Evolutionary conservation across 2,113 vertebrate species (phyloP).

Genomic region (Pungitius pungitius): DNA sequence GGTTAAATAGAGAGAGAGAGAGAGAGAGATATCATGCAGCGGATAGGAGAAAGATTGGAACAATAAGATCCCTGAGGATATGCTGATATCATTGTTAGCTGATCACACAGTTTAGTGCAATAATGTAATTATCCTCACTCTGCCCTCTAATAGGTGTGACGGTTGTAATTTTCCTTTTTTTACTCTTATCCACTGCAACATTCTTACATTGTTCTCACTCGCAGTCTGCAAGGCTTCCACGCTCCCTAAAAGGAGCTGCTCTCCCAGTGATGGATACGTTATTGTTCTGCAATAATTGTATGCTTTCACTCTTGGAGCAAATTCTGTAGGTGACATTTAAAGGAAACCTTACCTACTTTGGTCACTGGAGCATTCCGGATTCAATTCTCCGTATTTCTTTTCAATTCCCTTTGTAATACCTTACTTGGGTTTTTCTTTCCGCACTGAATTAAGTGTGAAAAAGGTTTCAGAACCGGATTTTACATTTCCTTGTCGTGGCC

Average conservation of each 20-base stretch:
- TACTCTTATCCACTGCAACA: slow-evolving; percentile 22
- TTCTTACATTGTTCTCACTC: slow-evolving; percentile 26
- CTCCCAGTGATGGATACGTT: neutral
- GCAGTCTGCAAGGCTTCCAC: slow-evolving; percentile 14
- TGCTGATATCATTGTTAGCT: slow-evolving; percentile 38
- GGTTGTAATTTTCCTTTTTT: slow-evolving; percentile 40
- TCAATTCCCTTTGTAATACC: neutral
- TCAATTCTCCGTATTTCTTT: neutral
- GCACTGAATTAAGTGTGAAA: neutral
- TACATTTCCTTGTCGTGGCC: neutral
- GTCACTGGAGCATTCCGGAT: neutral
- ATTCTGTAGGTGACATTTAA: slow-evolving; percentile 1
- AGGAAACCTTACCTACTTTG: neutral
- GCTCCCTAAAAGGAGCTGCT: neutral
- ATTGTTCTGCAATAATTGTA: slow-evolving; percentile 8
- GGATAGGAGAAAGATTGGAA: slow-evolving; percentile 8
- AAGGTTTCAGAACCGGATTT: neutral
- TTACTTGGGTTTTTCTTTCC: neutral
- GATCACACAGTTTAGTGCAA: slow-evolving; percentile 50
- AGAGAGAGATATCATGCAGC: neutral
- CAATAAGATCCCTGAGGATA: slow-evolving; percentile 13
- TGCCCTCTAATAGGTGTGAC: slow-evolving; percentile 36
- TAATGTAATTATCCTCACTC: slow-evolving; percentile 51
- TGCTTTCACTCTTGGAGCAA: neutral
- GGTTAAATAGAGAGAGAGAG: neutral